These are phyloP conservation scores for Bradynema listronoti DNA, from an alignment of 1,140 invertebrate species.

Conservation along the genomic window DNA sequence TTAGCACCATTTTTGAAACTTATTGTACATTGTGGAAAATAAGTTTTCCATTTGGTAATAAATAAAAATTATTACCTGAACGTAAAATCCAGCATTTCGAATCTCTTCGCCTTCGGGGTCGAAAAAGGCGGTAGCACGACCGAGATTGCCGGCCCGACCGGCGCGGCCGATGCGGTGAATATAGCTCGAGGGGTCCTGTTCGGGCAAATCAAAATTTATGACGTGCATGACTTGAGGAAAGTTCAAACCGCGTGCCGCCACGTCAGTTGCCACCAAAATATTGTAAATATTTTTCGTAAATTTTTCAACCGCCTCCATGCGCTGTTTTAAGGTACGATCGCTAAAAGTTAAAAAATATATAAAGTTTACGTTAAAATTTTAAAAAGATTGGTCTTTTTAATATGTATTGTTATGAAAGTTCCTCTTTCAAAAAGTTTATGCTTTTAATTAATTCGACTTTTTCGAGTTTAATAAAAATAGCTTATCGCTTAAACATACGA, in stretches of 20 bases:
- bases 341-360: slow-evolving; percentile 13
- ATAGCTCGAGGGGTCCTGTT: slow-evolving; percentile 13
- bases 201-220: slow-evolving; percentile 27
- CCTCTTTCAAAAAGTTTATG: no score
- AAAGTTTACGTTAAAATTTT: not conserved
- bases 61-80: slow-evolving; percentile 24
- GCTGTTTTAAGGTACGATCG: slow-evolving; percentile 19
- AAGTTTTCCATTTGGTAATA: no score
- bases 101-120: slow-evolving; percentile 4
- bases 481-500: no score
- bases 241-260: slow-evolving; percentile 25
- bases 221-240: slow-evolving; percentile 26
- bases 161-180: slow-evolving; percentile 26
- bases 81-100: slow-evolving; percentile 1
- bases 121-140: slow-evolving; percentile 25
- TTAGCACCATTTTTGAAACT: no score
- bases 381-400: no score
- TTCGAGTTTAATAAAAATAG: not conserved
- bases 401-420: not conserved
- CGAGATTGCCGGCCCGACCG: slow-evolving; percentile 16
- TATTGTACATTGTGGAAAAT: no score
- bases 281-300: slow-evolving; percentile 17
- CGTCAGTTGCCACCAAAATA: slow-evolving; percentile 28
- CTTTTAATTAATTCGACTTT: no score
- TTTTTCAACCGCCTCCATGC: slow-evolving; percentile 17